Base-by-base conservation (phyloP, 2,113 vertebrate genomes). In the Cranoglanis bouderius region DNA sequence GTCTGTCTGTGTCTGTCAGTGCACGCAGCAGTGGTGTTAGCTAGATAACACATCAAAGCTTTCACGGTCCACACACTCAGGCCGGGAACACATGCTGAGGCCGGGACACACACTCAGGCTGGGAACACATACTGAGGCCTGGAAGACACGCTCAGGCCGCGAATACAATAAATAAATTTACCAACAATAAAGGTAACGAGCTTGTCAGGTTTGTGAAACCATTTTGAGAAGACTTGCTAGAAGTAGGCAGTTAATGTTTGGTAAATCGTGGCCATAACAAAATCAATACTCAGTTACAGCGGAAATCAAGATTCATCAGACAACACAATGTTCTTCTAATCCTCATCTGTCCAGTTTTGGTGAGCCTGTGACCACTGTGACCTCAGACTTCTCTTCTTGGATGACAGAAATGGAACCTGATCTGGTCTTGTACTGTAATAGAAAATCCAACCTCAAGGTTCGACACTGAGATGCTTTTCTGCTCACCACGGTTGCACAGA, bases 41-140 rank as follows among this genome's bases (percentile, higher is more conserved):
- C 49, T 81, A 81, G 78, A 82, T 59, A 82, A 59, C 53, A 82
- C 80, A 82, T 82, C 80, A 82, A 82, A 82, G 80, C 53, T 82
- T 82, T 82, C 80, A 59, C 53, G 5, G 32, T 38, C 13, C 80
- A 82, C 53, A 82, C 78, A 35, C 49, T 81, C n/a, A 35, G 26
- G 61, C 49, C n/a, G 38, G 74, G 46, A 53, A 88, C 83, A 85
- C 77, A 70, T 67, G 78, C 80, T 87, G 35, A 78, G 49, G 18
- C 43, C 26, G 7, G 29, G 26, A 53, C 82, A 85, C n/a, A 75
- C 87, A 82, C 49, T 72, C 63, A n/a, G 21, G 38, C 59, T 29
- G n/a, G 59, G 35, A 61, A 85, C 82, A n/a, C n/a, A n/a, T n/a
- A n/a, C 80, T 87, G 35, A 78, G 49, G 18, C 43, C 26, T n/a